Evolutionary conservation across 2,797 vertebrate species (phyloP).

Genomic region (Propithecus deckenii): DNA sequence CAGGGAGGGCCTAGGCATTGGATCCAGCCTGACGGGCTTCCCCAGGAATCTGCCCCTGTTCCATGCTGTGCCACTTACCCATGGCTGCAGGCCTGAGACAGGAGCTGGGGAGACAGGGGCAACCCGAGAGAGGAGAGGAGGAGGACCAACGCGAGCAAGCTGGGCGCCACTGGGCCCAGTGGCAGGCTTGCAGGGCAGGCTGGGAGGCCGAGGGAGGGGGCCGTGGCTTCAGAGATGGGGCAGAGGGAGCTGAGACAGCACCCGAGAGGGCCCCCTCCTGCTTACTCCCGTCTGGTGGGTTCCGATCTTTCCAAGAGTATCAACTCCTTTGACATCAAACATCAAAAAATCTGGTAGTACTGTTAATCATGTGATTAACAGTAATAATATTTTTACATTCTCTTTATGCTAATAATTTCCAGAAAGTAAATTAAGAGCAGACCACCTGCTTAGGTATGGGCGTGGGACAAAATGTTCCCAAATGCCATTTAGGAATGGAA

Average conservation of each 20-base stretch:
- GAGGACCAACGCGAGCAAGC: not conserved
- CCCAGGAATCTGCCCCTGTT: not conserved
- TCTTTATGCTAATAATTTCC: constrained; percentile 37
- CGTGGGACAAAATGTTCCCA: not conserved
- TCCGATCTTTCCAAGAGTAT: not conserved
- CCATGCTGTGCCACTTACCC: not conserved
- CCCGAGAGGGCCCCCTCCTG: no score
- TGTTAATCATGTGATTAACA: not conserved
- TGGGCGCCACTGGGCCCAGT: not conserved
- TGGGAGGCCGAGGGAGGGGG: not conserved
- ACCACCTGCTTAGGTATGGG: not conserved
- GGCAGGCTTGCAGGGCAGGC: not conserved
- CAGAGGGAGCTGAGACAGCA: not conserved
- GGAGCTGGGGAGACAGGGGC: not conserved
- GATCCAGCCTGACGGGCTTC: not conserved
- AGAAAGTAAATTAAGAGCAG: constrained; percentile 59
- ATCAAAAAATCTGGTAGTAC: not conserved
- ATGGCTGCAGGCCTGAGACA: not conserved
- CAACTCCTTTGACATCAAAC: not conserved
- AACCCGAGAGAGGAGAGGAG: not conserved
- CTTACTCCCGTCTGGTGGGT: not conserved
- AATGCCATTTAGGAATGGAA: not conserved
- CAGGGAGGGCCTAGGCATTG: no score
- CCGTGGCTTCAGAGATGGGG: not conserved
- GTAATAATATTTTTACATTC: not conserved